Conservation (phyloP, 2,888 invertebrate genomes). For the Gastracanthus pulcherrimus region DNA sequence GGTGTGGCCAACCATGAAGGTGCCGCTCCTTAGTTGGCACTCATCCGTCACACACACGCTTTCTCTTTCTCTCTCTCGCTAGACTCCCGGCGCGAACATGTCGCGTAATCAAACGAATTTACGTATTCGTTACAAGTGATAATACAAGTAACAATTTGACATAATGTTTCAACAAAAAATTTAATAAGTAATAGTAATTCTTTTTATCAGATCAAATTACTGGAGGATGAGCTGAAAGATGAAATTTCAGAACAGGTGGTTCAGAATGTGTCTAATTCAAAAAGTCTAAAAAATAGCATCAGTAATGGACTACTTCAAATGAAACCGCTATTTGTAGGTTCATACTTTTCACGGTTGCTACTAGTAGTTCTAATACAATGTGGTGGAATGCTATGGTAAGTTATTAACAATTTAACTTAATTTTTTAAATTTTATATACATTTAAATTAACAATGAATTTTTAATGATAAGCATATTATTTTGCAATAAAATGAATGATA, state of each 20-base stretch:
- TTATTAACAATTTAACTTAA: background rate
- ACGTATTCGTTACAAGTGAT: too few species aligned
- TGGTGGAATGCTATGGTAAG: conserved; percentile 53
- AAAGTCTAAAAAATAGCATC: conserved; percentile 78
- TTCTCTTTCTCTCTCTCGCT: too few species aligned
- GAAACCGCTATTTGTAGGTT: conserved; percentile 82
- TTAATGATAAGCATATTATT: too few species aligned
- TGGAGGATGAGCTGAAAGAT: conserved; percentile 44
- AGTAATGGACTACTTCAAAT: conserved; percentile 79
- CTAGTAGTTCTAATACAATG: conserved; percentile 83
- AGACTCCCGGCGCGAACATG: too few species aligned
- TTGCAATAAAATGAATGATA: too few species aligned
- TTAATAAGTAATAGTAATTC: too few species aligned
- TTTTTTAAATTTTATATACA: too few species aligned
- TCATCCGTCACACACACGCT: too few species aligned
- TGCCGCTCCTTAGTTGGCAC: too few species aligned
- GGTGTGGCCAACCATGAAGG: too few species aligned
- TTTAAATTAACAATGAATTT: too few species aligned
- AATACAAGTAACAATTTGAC: background rate
- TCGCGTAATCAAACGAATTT: too few species aligned
- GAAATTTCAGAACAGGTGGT: background rate
- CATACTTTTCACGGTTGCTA: conserved; percentile 81
- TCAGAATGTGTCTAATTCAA: background rate
- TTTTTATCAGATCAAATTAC: conserved; percentile 43
- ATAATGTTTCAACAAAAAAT: background rate